phyloP scores from a whole-genome alignment of 2,888 invertebrate genomes.

The Conchocele bisecta region DNA sequence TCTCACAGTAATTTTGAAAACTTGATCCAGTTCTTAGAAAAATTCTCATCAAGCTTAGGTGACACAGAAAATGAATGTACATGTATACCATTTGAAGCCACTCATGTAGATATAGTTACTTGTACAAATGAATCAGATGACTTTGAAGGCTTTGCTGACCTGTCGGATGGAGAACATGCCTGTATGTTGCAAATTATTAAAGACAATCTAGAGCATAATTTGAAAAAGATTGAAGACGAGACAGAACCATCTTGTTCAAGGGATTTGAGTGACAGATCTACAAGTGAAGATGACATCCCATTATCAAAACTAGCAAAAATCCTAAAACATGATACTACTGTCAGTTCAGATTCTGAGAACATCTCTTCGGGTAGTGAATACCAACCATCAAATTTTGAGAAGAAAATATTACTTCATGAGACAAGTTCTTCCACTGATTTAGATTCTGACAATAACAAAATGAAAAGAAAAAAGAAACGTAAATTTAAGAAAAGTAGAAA shows the following conservation, averaged over 20 bases:
- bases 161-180: too few relatives aligned
- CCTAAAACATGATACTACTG: neutral
- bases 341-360: slow-evolving; percentile 8
- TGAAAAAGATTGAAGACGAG: slow-evolving; percentile 25
- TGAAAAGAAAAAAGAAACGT: slow-evolving; percentile 9
- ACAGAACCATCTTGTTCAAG: neutral
- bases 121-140: slow-evolving; percentile 14
- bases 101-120: slow-evolving; percentile 5
- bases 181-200: too few relatives aligned
- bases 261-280: neutral
- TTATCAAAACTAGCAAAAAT: slow-evolving; percentile 18
- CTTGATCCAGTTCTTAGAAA: slow-evolving; percentile 17
- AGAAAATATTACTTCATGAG: slow-evolving; percentile 8
- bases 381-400: slow-evolving; percentile 6
- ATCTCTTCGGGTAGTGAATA: slow-evolving; percentile 23
- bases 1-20: slow-evolving; percentile 3
- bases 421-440: slow-evolving; percentile 11
- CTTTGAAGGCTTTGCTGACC: slow-evolving; percentile 22
- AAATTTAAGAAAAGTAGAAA: neutral
- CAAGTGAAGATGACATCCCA: slow-evolving; percentile 18
- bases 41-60: neutral
- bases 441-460: neutral
- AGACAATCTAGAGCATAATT: slow-evolving; percentile 2
- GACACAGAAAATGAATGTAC: slow-evolving; percentile 7
- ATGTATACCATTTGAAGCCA: slow-evolving; percentile 24